Evolutionary conservation across 2,888 invertebrate genomes (phyloP), one percentile per base, ranked within the genome.

Genomic region (Eledone cirrhosa): DNA sequence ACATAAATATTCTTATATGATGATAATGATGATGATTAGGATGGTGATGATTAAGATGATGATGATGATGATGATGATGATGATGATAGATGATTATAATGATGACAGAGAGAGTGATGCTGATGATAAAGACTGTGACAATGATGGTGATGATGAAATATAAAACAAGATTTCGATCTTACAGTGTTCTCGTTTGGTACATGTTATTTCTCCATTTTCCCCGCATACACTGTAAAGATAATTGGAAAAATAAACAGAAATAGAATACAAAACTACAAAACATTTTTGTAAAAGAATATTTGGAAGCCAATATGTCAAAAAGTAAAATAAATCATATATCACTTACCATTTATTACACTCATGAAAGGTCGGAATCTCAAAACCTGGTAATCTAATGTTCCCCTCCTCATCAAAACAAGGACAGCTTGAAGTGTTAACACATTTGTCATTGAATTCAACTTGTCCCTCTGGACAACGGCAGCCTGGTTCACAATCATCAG

Each of bases 331-430:
- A n/a, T n/a, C n/a, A n/a, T n/a, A n/a, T n/a, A n/a, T n/a, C 22
- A 76, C 29, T 19, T 75, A 82, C 82, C 82, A 82, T 67, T 27
- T 41, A 77, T 80, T 47, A 78, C 82, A 82, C 5, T 74, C 67
- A 14, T 77, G 65, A 16, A 19, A 16, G 22, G 77, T 29, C 3
- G 69, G 5, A n/a, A 77, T 33, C 4, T 53, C 24, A 24, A 63
- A 48, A n/a, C 81, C 81, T 63, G n/a, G 31, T 13, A 33, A 48
- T 1, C 75, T 65, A 4, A 67, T 69, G 11, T 75, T 75, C 4
- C 82, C 81, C 2, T 79, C 16, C 0, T 67, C 24, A 33, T 80
- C 78, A 72, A 79, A 82, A 59, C 82, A 82, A 14, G 82, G 82
- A 72, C 82, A 82, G 8, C 80, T 75, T 0, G 79, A 77, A 74